Evolutionary conservation across 2,113 vertebrate species (phyloP).

Genomic region (Xenopus tropicalis): DNA sequence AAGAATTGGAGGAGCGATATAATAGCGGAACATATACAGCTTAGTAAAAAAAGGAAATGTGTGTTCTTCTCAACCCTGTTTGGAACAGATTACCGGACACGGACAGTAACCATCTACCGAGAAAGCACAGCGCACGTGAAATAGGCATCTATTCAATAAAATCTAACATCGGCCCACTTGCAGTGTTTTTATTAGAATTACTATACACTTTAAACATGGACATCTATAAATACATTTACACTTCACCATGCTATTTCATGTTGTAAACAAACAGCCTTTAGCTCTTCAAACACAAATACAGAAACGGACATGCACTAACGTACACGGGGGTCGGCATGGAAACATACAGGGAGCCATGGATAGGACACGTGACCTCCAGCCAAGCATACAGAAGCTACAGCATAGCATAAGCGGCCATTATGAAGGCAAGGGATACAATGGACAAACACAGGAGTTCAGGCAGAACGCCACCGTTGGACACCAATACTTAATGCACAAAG

Average conservation of each 20-base stretch:
- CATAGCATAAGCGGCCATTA: constrained; percentile 12
- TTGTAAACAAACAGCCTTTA: constrained; percentile 30
- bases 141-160: neutral
- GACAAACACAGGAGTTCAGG: neutral
- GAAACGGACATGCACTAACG: constrained; percentile 27
- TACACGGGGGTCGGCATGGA: constrained; percentile 16
- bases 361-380: constrained; percentile 15
- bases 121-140: neutral
- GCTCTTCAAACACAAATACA: constrained; percentile 23
- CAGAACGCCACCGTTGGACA: constrained; percentile 5
- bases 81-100: too few species aligned
- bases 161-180: neutral
- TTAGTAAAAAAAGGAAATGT: neutral
- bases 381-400: constrained; percentile 10
- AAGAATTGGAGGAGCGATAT: neutral
- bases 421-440: neutral
- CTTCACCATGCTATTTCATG: constrained; percentile 16
- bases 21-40: neutral
- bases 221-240: constrained; percentile 28
- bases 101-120: neutral
- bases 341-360: constrained; percentile 29
- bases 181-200: constrained; percentile 14
- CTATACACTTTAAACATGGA: constrained; percentile 25
- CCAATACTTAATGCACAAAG: constrained; percentile 7
- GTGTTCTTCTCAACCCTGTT: too few species aligned